Evolutionary conservation across 1,140 invertebrate genomes (phyloP), one percentile per base, ranked within the genome.

Genomic region (Drosophila sechellia): DNA sequence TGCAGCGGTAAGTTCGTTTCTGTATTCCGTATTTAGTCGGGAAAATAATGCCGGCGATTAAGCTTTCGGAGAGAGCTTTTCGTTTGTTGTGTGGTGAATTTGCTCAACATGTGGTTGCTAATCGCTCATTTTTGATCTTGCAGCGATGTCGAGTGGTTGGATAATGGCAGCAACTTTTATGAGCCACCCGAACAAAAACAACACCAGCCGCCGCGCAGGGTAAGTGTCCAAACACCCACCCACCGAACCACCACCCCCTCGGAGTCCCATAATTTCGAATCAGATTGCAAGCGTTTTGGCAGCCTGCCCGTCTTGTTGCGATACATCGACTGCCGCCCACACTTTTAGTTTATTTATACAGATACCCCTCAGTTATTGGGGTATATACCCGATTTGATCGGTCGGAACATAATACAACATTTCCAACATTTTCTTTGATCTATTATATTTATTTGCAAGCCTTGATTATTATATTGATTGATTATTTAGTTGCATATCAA

Each of bases 1-100:
- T 92, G 83, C 90, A 92, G 20, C 79, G 91, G 91, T 92, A 59
- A 90, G 66, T 70, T 27, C 0, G 5, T 4, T 11, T 39, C 13
- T 37, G 10, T 37, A 37, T 12, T 37, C 11, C 0, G 3, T 12
- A 10, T 12, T 10, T 37, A 37, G 5, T 27, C 20, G 10, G 11
- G 10, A 55, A 61, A 12, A 57, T 22, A 31, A 20, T 39, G 50
- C 15, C 25, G 0, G 8, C 13, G 53, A 46, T 37, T 48, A 20
- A 59, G 58, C 66, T 72, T 72, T 72, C 8, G 6, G 42, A 54
- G 53, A 50, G 49, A 55, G 48, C 31, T 52, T 55, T 50, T 40
- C 42, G 61, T 77, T 86, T 86, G 86, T 90, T 87, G 81, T 91
- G 76, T 90, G 86, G 87, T 86, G 79, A 87, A 63, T 86, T 86